A percentile compares a stretch with the other conserved stretches of the same genome.
phyloP scores from a whole-genome alignment of 2,113 vertebrate species.

The Cyanoramphus novaezelandiae region DNA sequence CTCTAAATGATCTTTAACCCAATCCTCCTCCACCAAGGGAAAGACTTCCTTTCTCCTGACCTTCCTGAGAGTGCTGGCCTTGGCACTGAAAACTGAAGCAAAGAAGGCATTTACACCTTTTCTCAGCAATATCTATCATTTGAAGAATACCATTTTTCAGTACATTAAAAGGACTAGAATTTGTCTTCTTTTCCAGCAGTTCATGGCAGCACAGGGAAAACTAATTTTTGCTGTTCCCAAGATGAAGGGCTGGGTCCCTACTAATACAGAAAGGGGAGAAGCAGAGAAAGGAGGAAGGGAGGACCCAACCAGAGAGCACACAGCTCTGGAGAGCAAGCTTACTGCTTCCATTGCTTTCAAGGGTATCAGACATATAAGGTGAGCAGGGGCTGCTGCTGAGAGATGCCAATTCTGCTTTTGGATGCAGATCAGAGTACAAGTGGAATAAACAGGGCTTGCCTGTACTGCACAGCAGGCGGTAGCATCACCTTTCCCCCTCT shows the following conservation, averaged over 20 bases:
- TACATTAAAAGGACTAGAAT: neutral
- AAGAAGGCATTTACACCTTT: neutral
- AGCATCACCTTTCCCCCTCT: neutral
- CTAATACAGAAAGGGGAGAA: neutral
- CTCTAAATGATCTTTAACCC: neutral
- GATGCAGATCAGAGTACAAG: neutral
- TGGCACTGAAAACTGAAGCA: neutral
- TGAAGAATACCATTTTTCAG: neutral
- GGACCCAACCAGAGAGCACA: neutral
- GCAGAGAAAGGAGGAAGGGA: neutral
- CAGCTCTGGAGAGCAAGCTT: neutral
- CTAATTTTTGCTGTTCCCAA: neutral
- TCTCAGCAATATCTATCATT: neutral
- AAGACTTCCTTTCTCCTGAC: neutral
- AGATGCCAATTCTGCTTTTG: neutral
- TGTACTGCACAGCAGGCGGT: rapidly evolving
- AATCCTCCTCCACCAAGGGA: neutral
- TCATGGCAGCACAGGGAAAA: neutral
- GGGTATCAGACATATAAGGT: neutral
- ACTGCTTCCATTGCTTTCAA: neutral
- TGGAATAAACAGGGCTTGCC: neutral
- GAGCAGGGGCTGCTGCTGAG: neutral
- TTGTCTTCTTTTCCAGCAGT: neutral
- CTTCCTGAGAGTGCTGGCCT: neutral
- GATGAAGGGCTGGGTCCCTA: neutral